phyloP scores from a whole-genome alignment of 2,888 invertebrate genomes.

The Rhabditoides inermis region DNA sequence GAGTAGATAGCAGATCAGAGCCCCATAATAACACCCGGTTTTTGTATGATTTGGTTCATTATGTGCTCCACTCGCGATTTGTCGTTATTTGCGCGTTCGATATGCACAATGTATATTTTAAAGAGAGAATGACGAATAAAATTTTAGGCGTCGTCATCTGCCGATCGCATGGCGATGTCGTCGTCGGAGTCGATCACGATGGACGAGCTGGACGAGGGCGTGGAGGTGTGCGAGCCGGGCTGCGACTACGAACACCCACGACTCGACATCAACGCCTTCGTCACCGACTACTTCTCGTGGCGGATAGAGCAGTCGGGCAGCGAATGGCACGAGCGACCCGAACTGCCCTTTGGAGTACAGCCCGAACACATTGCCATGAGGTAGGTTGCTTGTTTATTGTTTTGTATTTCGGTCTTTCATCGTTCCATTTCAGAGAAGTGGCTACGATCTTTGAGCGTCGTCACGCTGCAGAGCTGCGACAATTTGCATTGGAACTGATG shows the following conservation, averaged over 20 bases:
- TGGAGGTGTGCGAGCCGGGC: conserved; percentile 2
- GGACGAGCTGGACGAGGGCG: neutral
- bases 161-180: neutral
- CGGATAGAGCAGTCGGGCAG: conserved; percentile 13
- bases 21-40: too few species aligned
- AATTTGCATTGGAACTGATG: conserved; percentile 12
- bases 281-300: conserved; percentile 24
- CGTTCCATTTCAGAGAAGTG: conserved; percentile 7
- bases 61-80: neutral
- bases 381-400: neutral
- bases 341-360: conserved; percentile 21
- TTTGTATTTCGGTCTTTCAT: neutral
- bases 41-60: too few species aligned
- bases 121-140: neutral
- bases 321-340: conserved; percentile 25
- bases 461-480: conserved; percentile 9
- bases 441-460: conserved; percentile 19
- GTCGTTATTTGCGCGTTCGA: neutral
- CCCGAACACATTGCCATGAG: conserved; percentile 24
- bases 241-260: conserved; percentile 26
- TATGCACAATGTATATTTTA: neutral
- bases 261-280: conserved; percentile 27
- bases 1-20: too few species aligned
- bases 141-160: neutral
- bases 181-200: neutral